Evolutionary conservation across 2,113 vertebrate genomes (phyloP).

Genomic region (Colistium nudipinnis): DNA sequence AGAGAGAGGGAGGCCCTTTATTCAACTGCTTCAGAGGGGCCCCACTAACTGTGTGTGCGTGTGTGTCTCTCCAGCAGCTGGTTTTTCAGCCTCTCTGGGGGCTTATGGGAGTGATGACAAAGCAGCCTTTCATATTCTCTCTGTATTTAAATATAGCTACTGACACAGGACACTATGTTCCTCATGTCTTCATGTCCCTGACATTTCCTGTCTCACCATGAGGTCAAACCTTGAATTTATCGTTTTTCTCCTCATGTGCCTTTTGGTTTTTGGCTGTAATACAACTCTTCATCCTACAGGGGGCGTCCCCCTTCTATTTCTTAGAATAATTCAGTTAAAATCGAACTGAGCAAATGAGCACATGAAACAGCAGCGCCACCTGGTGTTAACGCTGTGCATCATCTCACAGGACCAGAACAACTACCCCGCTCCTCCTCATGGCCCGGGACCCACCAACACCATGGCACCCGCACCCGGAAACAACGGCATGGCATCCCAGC

Average conservation of each 20-base stretch:
- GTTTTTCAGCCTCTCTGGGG: constrained; percentile 70
- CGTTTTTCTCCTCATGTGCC: no score
- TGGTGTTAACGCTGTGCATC: neutral
- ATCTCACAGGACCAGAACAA: constrained; percentile 87
- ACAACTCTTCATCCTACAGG: neutral
- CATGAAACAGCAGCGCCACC: neutral
- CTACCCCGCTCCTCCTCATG: constrained; percentile 78
- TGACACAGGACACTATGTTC: constrained; percentile 22
- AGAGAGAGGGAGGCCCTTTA: constrained; percentile 39
- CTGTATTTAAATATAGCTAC: constrained; percentile 78
- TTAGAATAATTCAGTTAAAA: no score
- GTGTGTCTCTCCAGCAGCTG: constrained; percentile 70
- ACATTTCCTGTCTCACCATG: neutral
- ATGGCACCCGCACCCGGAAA: constrained; percentile 82
- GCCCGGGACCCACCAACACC: constrained; percentile 79
- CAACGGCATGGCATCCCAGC: constrained; percentile 81
- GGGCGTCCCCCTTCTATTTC: neutral
- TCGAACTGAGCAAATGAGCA: neutral
- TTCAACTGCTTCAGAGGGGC: constrained; percentile 19
- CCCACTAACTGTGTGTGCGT: neutral
- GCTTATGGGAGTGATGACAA: constrained; percentile 46
- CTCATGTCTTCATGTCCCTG: neutral
- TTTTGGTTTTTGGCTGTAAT: neutral
- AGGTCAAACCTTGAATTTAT: no score
- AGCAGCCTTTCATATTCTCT: constrained; percentile 74